Percentiles rank a stretch among this genome's conserved stretches.
phyloP scores from a whole-genome alignment of 2,888 invertebrate genomes.

The Zygaena filipendulae region DNA sequence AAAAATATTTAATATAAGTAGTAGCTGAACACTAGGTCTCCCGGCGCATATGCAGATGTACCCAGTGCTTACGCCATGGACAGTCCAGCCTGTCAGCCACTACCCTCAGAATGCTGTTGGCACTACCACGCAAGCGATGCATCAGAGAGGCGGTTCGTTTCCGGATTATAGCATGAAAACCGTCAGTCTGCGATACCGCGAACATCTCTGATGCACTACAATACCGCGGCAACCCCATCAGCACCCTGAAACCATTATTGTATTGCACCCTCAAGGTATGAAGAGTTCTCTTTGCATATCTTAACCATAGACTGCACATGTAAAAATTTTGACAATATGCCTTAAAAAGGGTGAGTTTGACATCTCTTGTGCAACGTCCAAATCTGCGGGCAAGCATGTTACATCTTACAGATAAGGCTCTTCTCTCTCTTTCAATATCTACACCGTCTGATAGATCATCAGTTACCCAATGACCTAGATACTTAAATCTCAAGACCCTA shows the following conservation, averaged over 20 bases:
- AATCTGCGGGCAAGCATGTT: slow-evolving; percentile 5
- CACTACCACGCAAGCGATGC: not conserved
- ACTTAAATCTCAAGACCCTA: not conserved
- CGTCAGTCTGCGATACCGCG: not conserved
- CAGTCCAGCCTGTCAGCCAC: not conserved
- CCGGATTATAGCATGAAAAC: not conserved
- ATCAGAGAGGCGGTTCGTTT: not conserved
- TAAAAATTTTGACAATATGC: slow-evolving; percentile 5
- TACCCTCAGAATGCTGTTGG: not conserved
- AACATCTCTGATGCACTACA: not conserved
- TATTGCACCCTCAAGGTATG: slow-evolving; percentile 2
- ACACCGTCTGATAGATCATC: not conserved
- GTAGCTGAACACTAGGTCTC: too few species aligned
- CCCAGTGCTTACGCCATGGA: not conserved
- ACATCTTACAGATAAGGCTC: slow-evolving; percentile 2
- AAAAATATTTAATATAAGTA: too few species aligned
- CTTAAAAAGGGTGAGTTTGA: slow-evolving; percentile 1
- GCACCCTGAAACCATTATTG: not conserved
- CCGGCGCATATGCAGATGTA: too few species aligned
- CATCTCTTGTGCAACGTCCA: not conserved
- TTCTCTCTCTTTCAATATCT: slow-evolving; percentile 4
- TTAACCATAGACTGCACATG: slow-evolving; percentile 2
- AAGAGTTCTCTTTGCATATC: not conserved
- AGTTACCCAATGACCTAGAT: slow-evolving; percentile 3
- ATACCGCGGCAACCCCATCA: not conserved